Evolutionary conservation across 2,113 vertebrate species (phyloP).

Genomic region (Calyptommatus sinebrachiatus): DNA sequence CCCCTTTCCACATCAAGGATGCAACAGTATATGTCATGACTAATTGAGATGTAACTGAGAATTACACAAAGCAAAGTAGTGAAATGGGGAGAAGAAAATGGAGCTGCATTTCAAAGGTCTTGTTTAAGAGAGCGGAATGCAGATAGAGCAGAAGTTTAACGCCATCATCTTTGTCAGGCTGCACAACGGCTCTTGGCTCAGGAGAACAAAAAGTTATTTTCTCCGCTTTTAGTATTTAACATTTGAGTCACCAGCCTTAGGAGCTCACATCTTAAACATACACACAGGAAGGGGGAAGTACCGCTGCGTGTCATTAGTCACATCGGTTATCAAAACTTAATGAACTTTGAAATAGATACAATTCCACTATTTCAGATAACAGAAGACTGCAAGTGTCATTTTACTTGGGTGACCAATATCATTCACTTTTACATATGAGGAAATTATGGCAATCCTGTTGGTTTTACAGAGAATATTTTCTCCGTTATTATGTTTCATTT

Average conservation of each 20-base stretch:
- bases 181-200: constrained; percentile 7
- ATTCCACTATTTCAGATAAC: constrained; percentile 64
- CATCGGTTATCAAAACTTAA: constrained; percentile 71
- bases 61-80: not conserved
- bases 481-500: not conserved
- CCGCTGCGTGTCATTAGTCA: constrained; percentile 46
- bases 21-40: constrained; percentile 41
- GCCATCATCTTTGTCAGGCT: constrained; percentile 49
- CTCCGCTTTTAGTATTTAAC: constrained; percentile 31
- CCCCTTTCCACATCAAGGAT: constrained; percentile 27
- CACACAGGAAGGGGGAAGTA: constrained; percentile 10
- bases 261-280: constrained; percentile 35
- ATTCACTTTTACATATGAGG: too few relatives aligned
- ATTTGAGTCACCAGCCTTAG: constrained; percentile 38
- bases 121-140: constrained; percentile 38
- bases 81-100: constrained; percentile 16
- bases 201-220: constrained; percentile 37
- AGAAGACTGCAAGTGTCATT: constrained; percentile 46
- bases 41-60: constrained; percentile 46
- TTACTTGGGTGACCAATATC: not conserved
- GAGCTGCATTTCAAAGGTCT: constrained; percentile 37
- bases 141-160: constrained; percentile 44
- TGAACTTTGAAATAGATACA: constrained; percentile 73
- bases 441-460: too few relatives aligned
- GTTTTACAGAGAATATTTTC: too few relatives aligned